Percentiles rank a stretch among this genome's conserved stretches.
These are phyloP conservation scores for Zeuzera pyrina DNA, from an alignment of 2,888 invertebrate genomes.

Conservation along the genomic window DNA sequence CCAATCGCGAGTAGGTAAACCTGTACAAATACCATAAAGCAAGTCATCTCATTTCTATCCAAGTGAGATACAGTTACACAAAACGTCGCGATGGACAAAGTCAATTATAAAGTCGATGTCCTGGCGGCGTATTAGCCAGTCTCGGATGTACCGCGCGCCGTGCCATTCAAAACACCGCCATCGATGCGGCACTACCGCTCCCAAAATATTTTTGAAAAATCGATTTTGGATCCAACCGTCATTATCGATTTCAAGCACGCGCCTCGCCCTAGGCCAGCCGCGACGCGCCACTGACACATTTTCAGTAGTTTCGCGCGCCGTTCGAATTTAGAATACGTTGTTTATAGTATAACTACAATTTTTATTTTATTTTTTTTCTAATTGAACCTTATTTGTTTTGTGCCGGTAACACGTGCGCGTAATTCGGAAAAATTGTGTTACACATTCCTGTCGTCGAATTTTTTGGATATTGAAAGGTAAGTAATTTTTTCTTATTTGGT, in stretches of 20 bases:
- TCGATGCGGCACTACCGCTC: slow-evolving; percentile 50
- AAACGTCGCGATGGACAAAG: slow-evolving; percentile 48
- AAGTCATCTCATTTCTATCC: background rate
- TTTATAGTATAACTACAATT: slow-evolving; percentile 31
- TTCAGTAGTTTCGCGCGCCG: slow-evolving; percentile 57
- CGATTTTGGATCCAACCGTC: slow-evolving; percentile 34
- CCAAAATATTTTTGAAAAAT: slow-evolving; percentile 51
- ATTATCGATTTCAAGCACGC: slow-evolving; percentile 51
- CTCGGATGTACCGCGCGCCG: slow-evolving; percentile 45
- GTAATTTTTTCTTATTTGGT: slow-evolving; percentile 3
- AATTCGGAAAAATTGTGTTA: slow-evolving; percentile 33
- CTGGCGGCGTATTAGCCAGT: slow-evolving; percentile 56
- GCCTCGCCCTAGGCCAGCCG: slow-evolving; percentile 56
- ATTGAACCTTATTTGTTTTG: slow-evolving; percentile 20
- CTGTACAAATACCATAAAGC: too few relatives aligned
- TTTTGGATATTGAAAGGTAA: slow-evolving; percentile 5
- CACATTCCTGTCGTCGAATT: slow-evolving; percentile 7
- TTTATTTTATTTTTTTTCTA: slow-evolving; percentile 34
- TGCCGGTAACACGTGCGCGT: slow-evolving; percentile 36
- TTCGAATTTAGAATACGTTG: slow-evolving; percentile 59
- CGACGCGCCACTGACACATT: slow-evolving; percentile 71
- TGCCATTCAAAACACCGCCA: slow-evolving; percentile 58
- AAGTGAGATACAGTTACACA: slow-evolving; percentile 46
- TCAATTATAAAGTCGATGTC: slow-evolving; percentile 70
- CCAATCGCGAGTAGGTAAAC: too few relatives aligned